These are phyloP conservation scores for Exocentrus adspersus DNA, from an alignment of 2,888 invertebrate species.

Conservation along the genomic window DNA sequence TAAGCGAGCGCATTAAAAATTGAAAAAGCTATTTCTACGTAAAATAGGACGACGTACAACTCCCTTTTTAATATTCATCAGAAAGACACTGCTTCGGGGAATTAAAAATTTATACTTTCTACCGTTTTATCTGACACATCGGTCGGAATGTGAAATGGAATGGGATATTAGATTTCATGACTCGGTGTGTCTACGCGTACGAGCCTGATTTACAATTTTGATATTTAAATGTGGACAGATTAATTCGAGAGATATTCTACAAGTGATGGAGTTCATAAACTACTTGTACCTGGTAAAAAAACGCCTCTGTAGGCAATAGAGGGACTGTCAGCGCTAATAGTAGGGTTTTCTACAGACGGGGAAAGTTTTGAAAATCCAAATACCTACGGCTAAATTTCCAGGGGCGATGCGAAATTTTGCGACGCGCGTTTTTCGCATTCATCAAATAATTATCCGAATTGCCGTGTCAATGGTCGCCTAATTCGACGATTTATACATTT, in stretches of 20 bases:
- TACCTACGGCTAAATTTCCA: not conserved
- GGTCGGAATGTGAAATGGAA: not conserved
- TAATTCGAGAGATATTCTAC: not conserved
- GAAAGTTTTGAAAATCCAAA: not conserved
- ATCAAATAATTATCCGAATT: not conserved
- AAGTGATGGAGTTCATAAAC: no score
- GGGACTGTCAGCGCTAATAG: no score
- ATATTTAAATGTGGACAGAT: conserved; percentile 12
- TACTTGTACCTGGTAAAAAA: no score
- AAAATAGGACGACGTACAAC: not conserved
- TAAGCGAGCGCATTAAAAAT: conserved; percentile 3
- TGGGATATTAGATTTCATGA: conserved; percentile 2
- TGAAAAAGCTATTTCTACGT: conserved; percentile 6
- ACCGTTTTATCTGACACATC: conserved; percentile 8
- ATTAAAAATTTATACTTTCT: conserved; percentile 5
- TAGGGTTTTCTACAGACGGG: not conserved
- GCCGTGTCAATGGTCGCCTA: not conserved
- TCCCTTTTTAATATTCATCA: conserved; percentile 7
- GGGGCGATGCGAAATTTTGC: not conserved
- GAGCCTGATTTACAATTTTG: not conserved
- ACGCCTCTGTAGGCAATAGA: no score
- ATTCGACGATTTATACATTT: not conserved
- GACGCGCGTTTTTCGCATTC: not conserved
- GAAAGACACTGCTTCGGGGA: not conserved
- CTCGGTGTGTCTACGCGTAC: not conserved